These are phyloP conservation scores for Hippocampus barbouri DNA, from an alignment of 2,113 vertebrate species.

Conservation along the genomic window DNA sequence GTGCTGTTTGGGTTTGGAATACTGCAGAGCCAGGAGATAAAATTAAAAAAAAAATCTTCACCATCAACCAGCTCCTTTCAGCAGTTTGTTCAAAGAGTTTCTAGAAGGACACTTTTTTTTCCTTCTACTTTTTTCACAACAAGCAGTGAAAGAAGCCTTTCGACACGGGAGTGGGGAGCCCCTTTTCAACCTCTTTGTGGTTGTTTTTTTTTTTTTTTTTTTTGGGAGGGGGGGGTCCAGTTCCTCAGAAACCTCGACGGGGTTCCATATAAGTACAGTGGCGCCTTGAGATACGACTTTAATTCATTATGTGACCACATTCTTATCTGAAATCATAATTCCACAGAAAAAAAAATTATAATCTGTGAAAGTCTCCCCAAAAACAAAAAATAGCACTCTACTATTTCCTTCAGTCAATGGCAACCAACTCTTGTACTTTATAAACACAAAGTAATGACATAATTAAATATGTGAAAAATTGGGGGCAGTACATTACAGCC, in stretches of 20 bases:
- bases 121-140: background rate
- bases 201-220: background rate
- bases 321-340: background rate
- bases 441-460: background rate
- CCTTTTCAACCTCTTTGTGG: background rate
- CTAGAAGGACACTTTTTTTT: constrained; percentile 26
- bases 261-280: background rate
- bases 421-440: background rate
- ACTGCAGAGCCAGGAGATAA: constrained; percentile 62
- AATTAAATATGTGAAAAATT: too few relatives aligned
- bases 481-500: background rate
- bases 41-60: constrained; percentile 4
- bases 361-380: background rate
- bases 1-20: constrained; percentile 71
- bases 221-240: background rate
- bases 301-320: background rate
- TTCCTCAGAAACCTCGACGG: background rate
- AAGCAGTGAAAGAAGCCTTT: background rate
- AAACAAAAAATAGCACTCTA: background rate
- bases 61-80: background rate
- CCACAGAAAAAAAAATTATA: background rate
- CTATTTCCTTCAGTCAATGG: too few relatives aligned
- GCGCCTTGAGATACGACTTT: background rate
- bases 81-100: constrained; percentile 1
- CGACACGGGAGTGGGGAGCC: background rate